Conservation (phyloP, 2,888 invertebrate species). For the Rhimphoctona megacephalus region DNA sequence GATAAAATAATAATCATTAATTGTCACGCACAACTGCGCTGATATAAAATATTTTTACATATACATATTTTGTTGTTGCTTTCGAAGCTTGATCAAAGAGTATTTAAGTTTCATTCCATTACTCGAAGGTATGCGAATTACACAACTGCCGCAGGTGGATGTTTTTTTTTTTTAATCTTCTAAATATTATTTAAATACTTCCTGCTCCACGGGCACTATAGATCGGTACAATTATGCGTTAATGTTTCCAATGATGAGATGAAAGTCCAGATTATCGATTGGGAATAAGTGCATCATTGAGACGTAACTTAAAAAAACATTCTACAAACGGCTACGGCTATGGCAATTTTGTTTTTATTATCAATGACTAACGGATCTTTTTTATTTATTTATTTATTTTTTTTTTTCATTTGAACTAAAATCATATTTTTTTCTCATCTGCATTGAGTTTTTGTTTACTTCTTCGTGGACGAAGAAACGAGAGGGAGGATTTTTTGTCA, state of each 20-base stretch:
- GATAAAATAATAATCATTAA: too few species aligned
- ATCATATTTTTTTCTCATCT: not conserved
- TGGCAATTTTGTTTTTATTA: not conserved
- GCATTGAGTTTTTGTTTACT: constrained; percentile 17
- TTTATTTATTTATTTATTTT: not conserved
- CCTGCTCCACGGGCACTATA: not conserved
- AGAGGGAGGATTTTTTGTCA: not conserved
- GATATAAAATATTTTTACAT: not conserved
- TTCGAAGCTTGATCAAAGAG: constrained; percentile 19
- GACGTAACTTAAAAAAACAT: not conserved
- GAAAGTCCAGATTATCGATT: constrained; percentile 24
- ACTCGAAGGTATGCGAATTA: constrained; percentile 16
- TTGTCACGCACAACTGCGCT: too few species aligned
- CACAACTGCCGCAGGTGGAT: not conserved
- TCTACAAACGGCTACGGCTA: not conserved
- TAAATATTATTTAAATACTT: constrained; percentile 29
- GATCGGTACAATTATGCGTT: not conserved
- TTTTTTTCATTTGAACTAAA: not conserved
- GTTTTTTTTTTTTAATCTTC: constrained; percentile 28
- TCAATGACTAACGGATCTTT: not conserved
- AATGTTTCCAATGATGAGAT: constrained; percentile 16
- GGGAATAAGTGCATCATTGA: not conserved
- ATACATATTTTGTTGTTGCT: not conserved
- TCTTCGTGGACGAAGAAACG: not conserved
- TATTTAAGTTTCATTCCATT: constrained; percentile 32